These are phyloP conservation scores for Lamprotornis superbus DNA, from an alignment of 2,113 vertebrate species.

Conservation along the genomic window DNA sequence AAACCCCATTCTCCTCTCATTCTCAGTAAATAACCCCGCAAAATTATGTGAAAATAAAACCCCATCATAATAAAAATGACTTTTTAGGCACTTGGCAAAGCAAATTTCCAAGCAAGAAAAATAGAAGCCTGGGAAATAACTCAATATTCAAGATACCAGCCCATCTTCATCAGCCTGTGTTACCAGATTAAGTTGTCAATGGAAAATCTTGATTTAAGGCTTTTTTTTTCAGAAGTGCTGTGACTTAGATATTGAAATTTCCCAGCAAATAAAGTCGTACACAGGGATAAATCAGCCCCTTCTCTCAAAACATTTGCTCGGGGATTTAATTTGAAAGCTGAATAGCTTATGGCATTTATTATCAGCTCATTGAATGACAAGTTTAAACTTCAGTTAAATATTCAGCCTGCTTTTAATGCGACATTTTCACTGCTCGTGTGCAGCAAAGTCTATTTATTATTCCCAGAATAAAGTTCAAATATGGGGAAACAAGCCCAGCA, in stretches of 20 bases:
- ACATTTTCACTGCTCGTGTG: neutral
- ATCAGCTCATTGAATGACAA: neutral
- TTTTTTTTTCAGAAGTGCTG: neutral
- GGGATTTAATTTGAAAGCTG: conserved; percentile 13
- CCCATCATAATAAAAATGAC: neutral
- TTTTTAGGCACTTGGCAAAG: neutral
- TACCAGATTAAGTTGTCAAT: neutral
- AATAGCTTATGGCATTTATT: conserved; percentile 28
- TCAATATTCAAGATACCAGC: neutral
- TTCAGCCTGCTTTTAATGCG: neutral
- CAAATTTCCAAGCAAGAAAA: conserved; percentile 2
- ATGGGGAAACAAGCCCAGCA: neutral
- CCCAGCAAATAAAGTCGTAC: neutral
- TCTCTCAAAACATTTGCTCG: conserved; percentile 21
- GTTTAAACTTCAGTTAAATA: conserved; percentile 32
- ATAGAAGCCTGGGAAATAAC: neutral
- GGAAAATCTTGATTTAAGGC: neutral
- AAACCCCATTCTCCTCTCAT: neutral
- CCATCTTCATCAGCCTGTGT: neutral
- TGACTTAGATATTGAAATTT: neutral
- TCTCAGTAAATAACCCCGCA: neutral
- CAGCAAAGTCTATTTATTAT: neutral
- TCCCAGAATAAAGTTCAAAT: neutral
- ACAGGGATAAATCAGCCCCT: neutral
- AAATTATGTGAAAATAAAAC: conserved; percentile 13